phyloP scores from a whole-genome alignment of 2,113 vertebrate genomes.

The Rhizomys pruinosus region DNA sequence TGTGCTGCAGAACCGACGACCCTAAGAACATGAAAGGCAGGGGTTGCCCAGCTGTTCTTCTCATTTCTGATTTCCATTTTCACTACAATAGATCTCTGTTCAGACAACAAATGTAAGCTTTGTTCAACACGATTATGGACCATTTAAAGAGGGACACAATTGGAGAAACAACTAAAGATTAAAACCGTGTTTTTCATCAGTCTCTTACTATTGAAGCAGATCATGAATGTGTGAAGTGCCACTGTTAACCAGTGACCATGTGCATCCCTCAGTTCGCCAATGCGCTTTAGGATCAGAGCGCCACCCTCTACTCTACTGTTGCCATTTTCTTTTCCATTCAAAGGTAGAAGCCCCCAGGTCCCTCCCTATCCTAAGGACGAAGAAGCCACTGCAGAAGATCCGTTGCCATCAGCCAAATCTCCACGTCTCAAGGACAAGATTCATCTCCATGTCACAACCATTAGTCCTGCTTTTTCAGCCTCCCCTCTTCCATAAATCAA shows the following conservation, averaged over 20 bases:
- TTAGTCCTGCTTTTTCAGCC: neutral
- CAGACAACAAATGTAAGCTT: neutral
- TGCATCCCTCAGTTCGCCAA: fast-evolving
- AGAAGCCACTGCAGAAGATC: fast-evolving
- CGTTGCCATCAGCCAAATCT: neutral
- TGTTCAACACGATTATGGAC: neutral
- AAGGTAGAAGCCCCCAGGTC: neutral
- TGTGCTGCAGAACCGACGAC: fast-evolving
- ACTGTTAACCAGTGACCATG: neutral
- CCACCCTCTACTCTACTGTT: neutral
- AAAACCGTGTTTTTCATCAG: neutral
- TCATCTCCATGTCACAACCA: neutral
- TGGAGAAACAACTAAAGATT: neutral
- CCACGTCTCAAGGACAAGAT: neutral
- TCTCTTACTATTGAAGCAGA: neutral
- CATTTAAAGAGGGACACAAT: neutral
- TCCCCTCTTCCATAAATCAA: neutral
- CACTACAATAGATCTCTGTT: neutral
- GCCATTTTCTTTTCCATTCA: neutral
- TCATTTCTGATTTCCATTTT: neutral
- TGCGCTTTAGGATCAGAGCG: neutral
- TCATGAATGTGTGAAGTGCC: neutral
- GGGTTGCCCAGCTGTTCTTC: neutral
- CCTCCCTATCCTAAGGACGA: neutral
- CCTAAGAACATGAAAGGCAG: neutral